Evolutionary conservation across 2,113 vertebrate species (phyloP).

Genomic region (Procavia capensis): DNA sequence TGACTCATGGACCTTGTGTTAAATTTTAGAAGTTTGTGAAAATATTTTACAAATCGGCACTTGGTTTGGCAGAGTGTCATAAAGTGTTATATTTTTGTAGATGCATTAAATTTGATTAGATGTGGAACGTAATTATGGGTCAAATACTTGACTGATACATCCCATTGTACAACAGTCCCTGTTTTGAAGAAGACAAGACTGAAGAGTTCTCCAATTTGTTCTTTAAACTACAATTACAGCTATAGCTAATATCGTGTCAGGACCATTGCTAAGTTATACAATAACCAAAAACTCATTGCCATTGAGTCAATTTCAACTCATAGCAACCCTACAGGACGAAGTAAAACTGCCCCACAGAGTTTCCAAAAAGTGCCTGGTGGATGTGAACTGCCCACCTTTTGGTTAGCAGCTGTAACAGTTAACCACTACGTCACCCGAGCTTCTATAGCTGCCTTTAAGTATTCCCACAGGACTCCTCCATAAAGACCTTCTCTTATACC

Average conservation of each 20-base stretch:
- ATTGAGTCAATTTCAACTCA: no score
- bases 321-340: no score
- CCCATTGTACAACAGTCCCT: neutral
- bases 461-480: neutral
- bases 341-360: no score
- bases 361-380: no score
- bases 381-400: no score
- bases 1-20: neutral
- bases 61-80: no score
- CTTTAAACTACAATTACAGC: neutral
- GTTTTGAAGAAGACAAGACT: neutral
- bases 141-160: neutral
- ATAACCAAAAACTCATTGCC: no score
- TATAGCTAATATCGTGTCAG: neutral
- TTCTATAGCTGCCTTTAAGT: neutral
- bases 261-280: neutral
- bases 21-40: neutral
- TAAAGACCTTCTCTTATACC: neutral
- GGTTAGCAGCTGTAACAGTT: no score
- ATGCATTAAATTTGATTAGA: constrained; percentile 3
- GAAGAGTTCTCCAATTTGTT: neutral
- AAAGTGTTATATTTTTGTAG: neutral
- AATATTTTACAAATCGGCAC: neutral
- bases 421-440: no score
- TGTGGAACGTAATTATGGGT: neutral